Base-by-base conservation (phyloP, 2,888 invertebrate genomes). In the Esperia sulphurella region DNA sequence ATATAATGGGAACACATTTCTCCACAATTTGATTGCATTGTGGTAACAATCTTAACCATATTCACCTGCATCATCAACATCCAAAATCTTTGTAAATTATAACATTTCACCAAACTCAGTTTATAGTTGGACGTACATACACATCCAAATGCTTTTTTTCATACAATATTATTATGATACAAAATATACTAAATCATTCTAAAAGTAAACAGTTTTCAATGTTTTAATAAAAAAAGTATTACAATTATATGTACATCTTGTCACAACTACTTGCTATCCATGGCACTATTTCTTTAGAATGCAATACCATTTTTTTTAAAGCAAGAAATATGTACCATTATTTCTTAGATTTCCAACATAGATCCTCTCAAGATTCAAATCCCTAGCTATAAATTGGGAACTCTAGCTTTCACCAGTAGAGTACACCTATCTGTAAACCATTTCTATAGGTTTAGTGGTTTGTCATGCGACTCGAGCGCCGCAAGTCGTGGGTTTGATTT, bases 231-330 rank as follows among this genome's bases (percentile, higher is more conserved):
- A 78, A 79, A 79, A 41, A 46, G 46, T 13, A 12, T 75, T 74
- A 61, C 64, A 61, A 49, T 56, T 55, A 63, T 82, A 84, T 86
- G 65, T 86, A 87, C 85, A 88, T 65, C 75, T 79, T 77, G 67
- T 78, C 69, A 75, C 63, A 68, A 75, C 66, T 72, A 73, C 52
- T 55, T 21, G 14, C 63, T 76, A 74, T 55, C 56, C 69, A 87
- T 88, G 87, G 86, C 87, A 87, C 84, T 71, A 81, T 83, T 82
- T 76, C 79, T 79, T 78, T 71, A 75, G 72, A 82, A 83, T 75
- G 78, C 60, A 68, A 57, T 49, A 56, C 59, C 68, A 75, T 74
- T 69, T 64, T 49, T 50, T 65, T 71, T 70, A 71, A 71, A 73
- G 69, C 68, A 70, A 75, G 75, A 81, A 80, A 80, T 80, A 82